Evolutionary conservation across 1,140 invertebrate species (phyloP).

Genomic region (Calosoma granatense): DNA sequence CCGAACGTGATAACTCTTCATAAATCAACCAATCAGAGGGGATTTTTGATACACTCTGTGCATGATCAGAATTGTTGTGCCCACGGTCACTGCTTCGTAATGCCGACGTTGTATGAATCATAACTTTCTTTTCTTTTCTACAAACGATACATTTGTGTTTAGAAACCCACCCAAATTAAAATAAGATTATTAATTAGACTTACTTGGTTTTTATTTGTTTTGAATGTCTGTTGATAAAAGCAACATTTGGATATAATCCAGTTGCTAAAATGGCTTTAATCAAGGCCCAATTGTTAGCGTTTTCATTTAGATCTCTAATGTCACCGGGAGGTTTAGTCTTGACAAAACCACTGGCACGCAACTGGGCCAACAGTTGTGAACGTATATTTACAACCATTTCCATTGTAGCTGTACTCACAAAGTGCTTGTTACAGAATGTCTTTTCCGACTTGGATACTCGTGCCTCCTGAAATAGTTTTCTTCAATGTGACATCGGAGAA

Average conservation of each 20-base stretch:
- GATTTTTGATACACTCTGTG: conserved; percentile 39
- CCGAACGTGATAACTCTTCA: conserved; percentile 66
- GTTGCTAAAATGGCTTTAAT: conserved; percentile 82
- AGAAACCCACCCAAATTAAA: conserved; percentile 21
- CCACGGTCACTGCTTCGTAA: conserved; percentile 39
- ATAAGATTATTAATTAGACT: conserved; percentile 18
- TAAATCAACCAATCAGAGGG: conserved; percentile 77
- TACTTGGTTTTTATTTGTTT: conserved; percentile 18
- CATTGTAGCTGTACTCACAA: conserved; percentile 73
- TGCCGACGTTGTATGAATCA: conserved; percentile 65
- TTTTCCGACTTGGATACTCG: conserved; percentile 55
- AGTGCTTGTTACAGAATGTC: conserved; percentile 69
- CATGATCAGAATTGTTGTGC: conserved; percentile 26
- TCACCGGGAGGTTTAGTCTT: conserved; percentile 61
- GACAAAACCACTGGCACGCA: conserved; percentile 78
- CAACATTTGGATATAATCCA: conserved; percentile 82
- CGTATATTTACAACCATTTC: conserved; percentile 73
- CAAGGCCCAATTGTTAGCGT: conserved; percentile 84
- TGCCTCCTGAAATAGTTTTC: conserved; percentile 35
- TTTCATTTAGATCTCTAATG: conserved; percentile 67
- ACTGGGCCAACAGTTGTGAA: conserved; percentile 69
- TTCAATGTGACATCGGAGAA: conserved; percentile 2
- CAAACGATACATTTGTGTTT: too few species aligned
- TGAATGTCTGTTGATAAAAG: conserved; percentile 44
- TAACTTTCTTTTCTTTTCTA: conserved; percentile 63